A percentile compares a stretch with the other conserved stretches of the same genome.
These are phyloP conservation scores for Ibycter americanus DNA, from an alignment of 2,797 vertebrate genomes.

Conservation along the genomic window DNA sequence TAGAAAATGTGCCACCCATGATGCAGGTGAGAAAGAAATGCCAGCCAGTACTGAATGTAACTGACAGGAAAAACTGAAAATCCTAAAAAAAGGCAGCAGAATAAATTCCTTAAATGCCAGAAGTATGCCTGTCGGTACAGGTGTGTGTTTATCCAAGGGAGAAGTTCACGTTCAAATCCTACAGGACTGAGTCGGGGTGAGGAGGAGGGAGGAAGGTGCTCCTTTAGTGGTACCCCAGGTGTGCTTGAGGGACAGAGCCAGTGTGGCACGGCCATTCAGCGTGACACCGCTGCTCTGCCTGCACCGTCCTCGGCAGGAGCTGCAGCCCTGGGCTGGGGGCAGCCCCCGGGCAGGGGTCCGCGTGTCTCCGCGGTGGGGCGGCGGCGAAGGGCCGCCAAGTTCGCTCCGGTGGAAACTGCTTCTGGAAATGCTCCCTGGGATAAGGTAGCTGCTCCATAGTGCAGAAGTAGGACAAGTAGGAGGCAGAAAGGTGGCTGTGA, in stretches of 20 bases:
- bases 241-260: slow-evolving; percentile 5
- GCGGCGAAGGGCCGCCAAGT: background rate
- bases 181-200: background rate
- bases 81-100: background rate
- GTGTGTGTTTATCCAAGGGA: background rate
- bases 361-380: background rate
- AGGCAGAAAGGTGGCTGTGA: background rate
- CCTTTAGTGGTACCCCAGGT: slow-evolving; percentile 24
- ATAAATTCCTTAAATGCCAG: background rate
- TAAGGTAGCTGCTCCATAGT: background rate
- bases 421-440: background rate
- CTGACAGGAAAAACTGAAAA: slow-evolving; percentile 31
- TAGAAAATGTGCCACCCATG: background rate
- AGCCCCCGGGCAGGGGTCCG: background rate
- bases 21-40: slow-evolving; percentile 1
- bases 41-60: background rate
- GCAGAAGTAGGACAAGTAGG: slow-evolving; percentile 27
- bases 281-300: background rate
- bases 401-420: background rate
- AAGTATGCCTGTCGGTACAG: background rate
- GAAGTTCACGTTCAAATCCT: background rate
- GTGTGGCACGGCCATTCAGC: background rate
- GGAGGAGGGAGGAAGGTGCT: background rate
- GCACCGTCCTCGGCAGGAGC: background rate
- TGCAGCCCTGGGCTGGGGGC: slow-evolving; percentile 17